phyloP scores from a whole-genome alignment of 2,888 invertebrate species.

The Holacanthella duospinosa region DNA sequence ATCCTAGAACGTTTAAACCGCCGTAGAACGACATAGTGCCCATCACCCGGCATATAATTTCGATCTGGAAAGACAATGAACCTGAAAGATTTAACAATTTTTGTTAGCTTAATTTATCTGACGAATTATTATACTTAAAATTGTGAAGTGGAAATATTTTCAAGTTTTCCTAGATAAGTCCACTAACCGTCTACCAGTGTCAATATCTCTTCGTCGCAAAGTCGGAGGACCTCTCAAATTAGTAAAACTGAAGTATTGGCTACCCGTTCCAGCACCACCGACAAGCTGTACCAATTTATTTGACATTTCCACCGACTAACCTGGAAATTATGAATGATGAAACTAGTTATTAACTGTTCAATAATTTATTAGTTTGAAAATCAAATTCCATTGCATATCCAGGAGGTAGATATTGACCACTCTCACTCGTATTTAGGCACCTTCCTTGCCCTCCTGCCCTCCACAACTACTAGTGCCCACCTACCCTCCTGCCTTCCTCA shows the following conservation, averaged over 20 bases:
- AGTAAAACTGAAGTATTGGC: constrained; percentile 6
- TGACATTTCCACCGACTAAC: constrained; percentile 14
- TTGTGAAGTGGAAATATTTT: no score
- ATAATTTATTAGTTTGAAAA: no score
- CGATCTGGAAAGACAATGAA: constrained; percentile 7
- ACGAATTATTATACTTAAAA: no score
- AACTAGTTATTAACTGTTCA: no score
- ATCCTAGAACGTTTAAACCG: background rate
- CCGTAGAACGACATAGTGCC: constrained; percentile 20
- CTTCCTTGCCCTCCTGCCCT: no score
- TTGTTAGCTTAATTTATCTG: no score
- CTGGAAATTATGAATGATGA: no score
- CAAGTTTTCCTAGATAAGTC: no score
- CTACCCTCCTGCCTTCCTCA: no score
- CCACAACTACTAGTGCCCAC: no score
- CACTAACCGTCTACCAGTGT: constrained; percentile 13
- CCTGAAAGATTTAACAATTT: no score
- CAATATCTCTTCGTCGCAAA: constrained; percentile 15
- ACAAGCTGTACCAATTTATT: constrained; percentile 20
- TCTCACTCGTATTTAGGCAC: background rate
- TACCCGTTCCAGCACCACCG: constrained; percentile 8
- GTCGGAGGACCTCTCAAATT: constrained; percentile 13
- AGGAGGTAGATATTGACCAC: background rate
- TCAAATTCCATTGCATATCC: background rate
- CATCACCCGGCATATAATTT: constrained; percentile 19